Evolutionary conservation across 1,140 invertebrate genomes (phyloP).

Genomic region (Pteromalus puparum): DNA sequence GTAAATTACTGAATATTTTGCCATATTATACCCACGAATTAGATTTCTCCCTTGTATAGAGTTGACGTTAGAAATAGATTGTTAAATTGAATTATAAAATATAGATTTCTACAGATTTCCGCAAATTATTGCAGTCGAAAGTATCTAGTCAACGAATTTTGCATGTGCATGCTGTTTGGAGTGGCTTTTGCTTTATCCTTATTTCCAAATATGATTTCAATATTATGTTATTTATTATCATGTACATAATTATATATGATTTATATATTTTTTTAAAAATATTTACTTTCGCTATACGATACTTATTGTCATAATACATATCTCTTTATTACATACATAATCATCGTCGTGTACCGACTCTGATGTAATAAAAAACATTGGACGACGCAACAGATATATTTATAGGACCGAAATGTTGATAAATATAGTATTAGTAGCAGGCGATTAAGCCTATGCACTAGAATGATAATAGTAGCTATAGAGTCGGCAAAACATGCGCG

Average conservation of each 20-base stretch:
- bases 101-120: no score
- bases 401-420: neutral
- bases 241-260: constrained; percentile 13
- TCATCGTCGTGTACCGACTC: neutral
- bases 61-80: no score
- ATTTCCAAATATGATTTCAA: constrained; percentile 8
- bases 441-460: neutral
- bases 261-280: neutral
- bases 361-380: neutral
- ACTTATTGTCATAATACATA: neutral
- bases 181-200: constrained; percentile 34
- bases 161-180: constrained; percentile 46
- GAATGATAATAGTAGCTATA: constrained; percentile 10
- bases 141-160: neutral
- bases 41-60: no score
- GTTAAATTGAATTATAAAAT: no score
- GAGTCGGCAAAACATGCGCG: neutral
- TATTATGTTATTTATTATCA: constrained; percentile 25
- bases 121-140: neutral
- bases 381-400: neutral
- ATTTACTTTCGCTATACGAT: neutral
- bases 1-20: neutral
- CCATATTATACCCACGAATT: no score
- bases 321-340: neutral
- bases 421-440: neutral